Conservation (phyloP, 2,888 invertebrate species). For the Acanthococcus lagerstroemiae region DNA sequence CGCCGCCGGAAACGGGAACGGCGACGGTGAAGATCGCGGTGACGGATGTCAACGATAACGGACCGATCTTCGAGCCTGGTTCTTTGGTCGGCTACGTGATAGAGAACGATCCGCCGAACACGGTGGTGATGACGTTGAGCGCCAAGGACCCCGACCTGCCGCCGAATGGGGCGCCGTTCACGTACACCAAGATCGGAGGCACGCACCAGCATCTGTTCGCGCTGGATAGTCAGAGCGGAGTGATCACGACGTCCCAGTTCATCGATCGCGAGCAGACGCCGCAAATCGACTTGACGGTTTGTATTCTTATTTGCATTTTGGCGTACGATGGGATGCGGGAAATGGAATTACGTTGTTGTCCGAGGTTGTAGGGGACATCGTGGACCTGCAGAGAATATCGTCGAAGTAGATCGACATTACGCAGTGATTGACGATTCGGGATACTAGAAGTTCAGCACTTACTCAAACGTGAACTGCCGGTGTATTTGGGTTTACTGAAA, state of each 20-base stretch:
- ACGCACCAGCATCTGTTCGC: slow-evolving; percentile 64
- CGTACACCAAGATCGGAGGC: slow-evolving; percentile 67
- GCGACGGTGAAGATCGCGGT: slow-evolving; percentile 69
- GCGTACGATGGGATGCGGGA: too few species aligned
- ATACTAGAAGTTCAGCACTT: too few species aligned
- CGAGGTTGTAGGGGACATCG: too few species aligned
- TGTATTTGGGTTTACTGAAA: too few species aligned
- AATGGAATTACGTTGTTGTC: too few species aligned
- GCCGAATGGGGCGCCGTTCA: slow-evolving; percentile 83
- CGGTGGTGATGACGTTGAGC: slow-evolving; percentile 72
- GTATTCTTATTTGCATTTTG: slow-evolving; percentile 34
- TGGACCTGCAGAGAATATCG: too few species aligned
- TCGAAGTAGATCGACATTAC: too few species aligned
- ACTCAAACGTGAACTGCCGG: too few species aligned
- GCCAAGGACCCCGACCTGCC: slow-evolving; percentile 83
- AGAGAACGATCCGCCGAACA: slow-evolving; percentile 78
- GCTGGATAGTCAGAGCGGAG: slow-evolving; percentile 68
- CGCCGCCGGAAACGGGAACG: slow-evolving; percentile 86
- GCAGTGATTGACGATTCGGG: too few species aligned
- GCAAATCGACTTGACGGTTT: slow-evolving; percentile 55
- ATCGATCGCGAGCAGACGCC: slow-evolving; percentile 75
- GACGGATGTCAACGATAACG: slow-evolving; percentile 86
- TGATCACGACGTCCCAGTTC: slow-evolving; percentile 64
- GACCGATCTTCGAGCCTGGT: slow-evolving; percentile 66
- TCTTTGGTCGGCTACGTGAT: slow-evolving; percentile 64